A percentile compares a stretch with the other conserved stretches of the same genome.
Conservation (phyloP, 2,888 invertebrate species). For the Nasonia oneida region DNA sequence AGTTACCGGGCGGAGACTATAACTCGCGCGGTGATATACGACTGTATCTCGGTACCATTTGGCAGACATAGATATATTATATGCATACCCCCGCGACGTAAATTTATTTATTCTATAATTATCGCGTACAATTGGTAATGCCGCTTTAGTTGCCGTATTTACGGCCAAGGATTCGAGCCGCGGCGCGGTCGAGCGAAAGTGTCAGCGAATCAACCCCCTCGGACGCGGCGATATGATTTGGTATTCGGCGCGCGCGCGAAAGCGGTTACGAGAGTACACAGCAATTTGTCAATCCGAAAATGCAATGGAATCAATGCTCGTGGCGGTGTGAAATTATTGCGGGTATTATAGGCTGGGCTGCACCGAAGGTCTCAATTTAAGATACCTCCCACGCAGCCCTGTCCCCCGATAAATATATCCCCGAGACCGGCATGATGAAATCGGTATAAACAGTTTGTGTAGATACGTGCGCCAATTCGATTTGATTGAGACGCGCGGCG, state of each 20-base stretch:
- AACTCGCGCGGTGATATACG: constrained; percentile 78
- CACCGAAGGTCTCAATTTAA: constrained; percentile 9
- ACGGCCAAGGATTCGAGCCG: background rate
- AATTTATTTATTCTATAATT: constrained; percentile 80
- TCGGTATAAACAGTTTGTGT: constrained; percentile 36
- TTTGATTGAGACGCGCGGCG: constrained; percentile 47
- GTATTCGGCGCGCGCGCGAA: background rate
- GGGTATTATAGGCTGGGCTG: background rate
- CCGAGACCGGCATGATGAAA: constrained; percentile 15
- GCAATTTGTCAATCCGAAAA: constrained; percentile 8
- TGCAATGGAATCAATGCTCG: background rate
- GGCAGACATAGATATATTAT: constrained; percentile 79
- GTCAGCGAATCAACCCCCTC: background rate
- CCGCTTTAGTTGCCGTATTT: constrained; percentile 47
- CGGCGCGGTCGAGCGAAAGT: background rate
- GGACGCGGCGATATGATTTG: background rate
- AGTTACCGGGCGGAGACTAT: constrained; percentile 78
- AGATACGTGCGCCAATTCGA: constrained; percentile 43
- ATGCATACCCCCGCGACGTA: constrained; percentile 77
- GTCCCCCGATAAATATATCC: constrained; percentile 34
- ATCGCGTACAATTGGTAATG: constrained; percentile 78
- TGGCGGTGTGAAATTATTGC: constrained; percentile 28
- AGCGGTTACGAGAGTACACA: background rate
- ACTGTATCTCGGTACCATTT: constrained; percentile 79
- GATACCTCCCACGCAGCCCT: constrained; percentile 46